Base-by-base conservation (phyloP, 2,113 vertebrate genomes). In the Mixornis gularis region DNA sequence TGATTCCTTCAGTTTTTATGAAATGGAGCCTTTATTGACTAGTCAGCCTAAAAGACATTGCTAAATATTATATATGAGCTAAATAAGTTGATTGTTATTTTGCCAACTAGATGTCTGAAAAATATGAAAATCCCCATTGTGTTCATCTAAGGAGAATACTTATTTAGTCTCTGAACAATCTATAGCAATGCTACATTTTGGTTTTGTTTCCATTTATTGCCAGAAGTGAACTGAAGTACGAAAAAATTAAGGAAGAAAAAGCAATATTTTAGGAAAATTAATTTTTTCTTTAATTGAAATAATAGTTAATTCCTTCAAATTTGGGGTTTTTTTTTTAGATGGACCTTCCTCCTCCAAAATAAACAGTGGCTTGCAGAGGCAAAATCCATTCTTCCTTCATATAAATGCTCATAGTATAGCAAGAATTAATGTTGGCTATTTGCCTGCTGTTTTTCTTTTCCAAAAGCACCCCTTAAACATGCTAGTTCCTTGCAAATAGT, bases 41-140 rank as follows among this genome's bases (percentile, higher is more conserved):
- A 81, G 49, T 90, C 83, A 92, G 49, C 27, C 77, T 92, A 76
- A 93, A 89, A 95, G 64, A 65, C 34, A 72, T 53, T 62, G 53
- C 38, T 93, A 85, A 93, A 92, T 92, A 92, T 84, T 93, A 86
- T 90, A 90, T 81, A 90, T 80, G 72, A 86, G 12, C 48, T 94
- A 93, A 94, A 79, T 83, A 88, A 68, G 48, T 66, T 81, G 76
- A 88, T 85, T 83, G 64, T 56, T 92, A 62, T 81, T 93, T 90
- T 92, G 49, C 62, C 86, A 85, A 64, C 32, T 92, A 70, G 30
- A 38, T 79, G 44, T 58, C 51, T 90, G 62, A 85, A 90, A 91
- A 90, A 78, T 53, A 41, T 19, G 12, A 70, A 93, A 88, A 12
- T 93, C 29, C 16, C 8, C 6, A 13, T 71, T 46, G 36, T 58